A percentile compares a stretch with the other conserved stretches of the same genome.
Conservation (phyloP, 2,888 invertebrate species). For the Stictocephala bisonia region DNA sequence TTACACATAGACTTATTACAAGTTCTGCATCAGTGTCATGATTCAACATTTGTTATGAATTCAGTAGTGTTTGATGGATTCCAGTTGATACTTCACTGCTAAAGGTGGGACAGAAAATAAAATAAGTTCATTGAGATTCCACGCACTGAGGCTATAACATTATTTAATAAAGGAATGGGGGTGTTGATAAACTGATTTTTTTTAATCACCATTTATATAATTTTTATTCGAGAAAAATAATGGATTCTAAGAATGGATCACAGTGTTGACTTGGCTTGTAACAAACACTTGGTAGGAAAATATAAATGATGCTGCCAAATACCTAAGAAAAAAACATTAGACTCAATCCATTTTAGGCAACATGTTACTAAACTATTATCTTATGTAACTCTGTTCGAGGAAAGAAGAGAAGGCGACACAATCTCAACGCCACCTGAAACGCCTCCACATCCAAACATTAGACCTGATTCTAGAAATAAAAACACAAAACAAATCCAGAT, state of each 20-base stretch:
- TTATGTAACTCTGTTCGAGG: conserved; percentile 18
- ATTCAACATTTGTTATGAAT: no score
- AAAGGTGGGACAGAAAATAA: conserved; percentile 52
- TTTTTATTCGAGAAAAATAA: conserved; percentile 48
- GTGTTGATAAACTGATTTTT: conserved; percentile 56
- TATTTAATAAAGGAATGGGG: conserved; percentile 57
- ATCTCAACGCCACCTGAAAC: conserved; percentile 4
- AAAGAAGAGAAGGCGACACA: conserved; percentile 43
- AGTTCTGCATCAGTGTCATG: no score
- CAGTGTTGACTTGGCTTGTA: conserved; percentile 49
- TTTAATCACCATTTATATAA: conserved; percentile 49
- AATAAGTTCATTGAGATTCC: conserved; percentile 51
- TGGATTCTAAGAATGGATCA: conserved; percentile 53
- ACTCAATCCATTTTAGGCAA: conserved; percentile 42
- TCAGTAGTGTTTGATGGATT: no score
- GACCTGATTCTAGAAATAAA: background rate
- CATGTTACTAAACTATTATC: conserved; percentile 16
- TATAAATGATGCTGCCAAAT: conserved; percentile 36
- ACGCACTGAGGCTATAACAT: conserved; percentile 53
- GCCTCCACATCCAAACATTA: background rate
- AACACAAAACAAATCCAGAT: conserved; percentile 38
- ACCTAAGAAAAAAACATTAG: conserved; percentile 15
- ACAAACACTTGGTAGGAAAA: conserved; percentile 51
- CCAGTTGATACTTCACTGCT: no score
- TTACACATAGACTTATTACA: no score